Evolutionary conservation across 2,113 vertebrate species (phyloP).

Genomic region (Chaetops frenatus): DNA sequence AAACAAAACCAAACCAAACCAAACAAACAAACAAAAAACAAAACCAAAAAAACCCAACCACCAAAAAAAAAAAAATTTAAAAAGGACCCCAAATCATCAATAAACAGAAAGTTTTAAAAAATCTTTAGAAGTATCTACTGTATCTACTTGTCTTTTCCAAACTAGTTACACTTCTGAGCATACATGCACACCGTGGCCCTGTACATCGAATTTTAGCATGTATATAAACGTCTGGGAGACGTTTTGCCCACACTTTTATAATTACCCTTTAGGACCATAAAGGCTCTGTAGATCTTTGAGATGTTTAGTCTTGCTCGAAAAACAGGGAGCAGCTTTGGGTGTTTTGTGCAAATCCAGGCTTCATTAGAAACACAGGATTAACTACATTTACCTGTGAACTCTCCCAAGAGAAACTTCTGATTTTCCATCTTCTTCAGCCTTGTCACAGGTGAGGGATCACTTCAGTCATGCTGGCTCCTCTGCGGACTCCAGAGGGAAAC

Average conservation of each 20-base stretch:
- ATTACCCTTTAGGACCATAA: not conserved
- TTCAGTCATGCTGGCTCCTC: not conserved
- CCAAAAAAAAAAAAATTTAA: too few species aligned
- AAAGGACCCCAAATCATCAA: too few species aligned
- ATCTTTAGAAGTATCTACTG: not conserved
- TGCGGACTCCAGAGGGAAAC: not conserved
- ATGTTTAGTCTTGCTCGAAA: not conserved
- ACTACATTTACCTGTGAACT: not conserved
- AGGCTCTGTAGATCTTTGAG: not conserved
- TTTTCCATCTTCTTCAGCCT: not conserved
- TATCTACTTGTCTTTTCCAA: not conserved
- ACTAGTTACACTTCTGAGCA: not conserved
- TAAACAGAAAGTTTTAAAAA: not conserved
- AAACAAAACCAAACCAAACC: not conserved
- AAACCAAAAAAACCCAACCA: not conserved
- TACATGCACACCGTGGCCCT: fast-evolving
- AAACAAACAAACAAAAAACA: not conserved
- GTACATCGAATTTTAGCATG: not conserved
- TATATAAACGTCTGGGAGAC: not conserved
- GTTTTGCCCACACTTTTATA: not conserved
- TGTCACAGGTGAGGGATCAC: not conserved
- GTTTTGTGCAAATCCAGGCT: not conserved
- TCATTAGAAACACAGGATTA: not conserved
- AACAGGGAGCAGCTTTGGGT: fast-evolving
- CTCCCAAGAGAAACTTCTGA: not conserved